These are phyloP conservation scores for Pelmatolapia mariae DNA, from an alignment of 2,113 vertebrate species.

Conservation along the genomic window DNA sequence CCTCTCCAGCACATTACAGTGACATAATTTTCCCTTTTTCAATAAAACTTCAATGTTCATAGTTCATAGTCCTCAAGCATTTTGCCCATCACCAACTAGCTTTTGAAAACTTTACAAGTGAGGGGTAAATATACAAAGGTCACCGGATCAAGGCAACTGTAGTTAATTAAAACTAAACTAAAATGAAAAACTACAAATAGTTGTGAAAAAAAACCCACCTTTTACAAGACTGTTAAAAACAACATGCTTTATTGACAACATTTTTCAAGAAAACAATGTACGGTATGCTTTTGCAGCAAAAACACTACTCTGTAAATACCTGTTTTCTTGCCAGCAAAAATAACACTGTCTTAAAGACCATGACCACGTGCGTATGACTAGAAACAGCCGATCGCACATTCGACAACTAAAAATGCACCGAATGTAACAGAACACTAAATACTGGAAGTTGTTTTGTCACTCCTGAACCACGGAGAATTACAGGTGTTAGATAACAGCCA, in stretches of 20 bases:
- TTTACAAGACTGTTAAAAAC: conserved; percentile 37
- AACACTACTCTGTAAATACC: conserved; percentile 11
- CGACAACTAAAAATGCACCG: conserved; percentile 19
- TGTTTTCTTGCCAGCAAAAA: conserved; percentile 26
- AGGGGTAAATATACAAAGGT: background rate
- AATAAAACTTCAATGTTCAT: background rate
- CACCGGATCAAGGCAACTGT: background rate
- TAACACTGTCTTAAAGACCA: conserved; percentile 42
- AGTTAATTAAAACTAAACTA: background rate
- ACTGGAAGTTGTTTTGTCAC: background rate
- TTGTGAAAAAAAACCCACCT: background rate
- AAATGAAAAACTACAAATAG: background rate
- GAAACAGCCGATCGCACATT: conserved; percentile 7
- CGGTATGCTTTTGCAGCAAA: conserved; percentile 3
- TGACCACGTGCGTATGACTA: background rate
- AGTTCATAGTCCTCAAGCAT: background rate
- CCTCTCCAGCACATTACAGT: background rate
- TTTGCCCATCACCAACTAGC: background rate
- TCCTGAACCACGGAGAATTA: background rate
- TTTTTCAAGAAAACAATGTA: conserved; percentile 30
- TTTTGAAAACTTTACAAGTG: background rate
- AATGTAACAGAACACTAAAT: conserved; percentile 1
- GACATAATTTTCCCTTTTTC: background rate
- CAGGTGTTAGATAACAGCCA: background rate
- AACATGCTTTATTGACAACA: conserved; percentile 65